Base-by-base conservation (phyloP, 1,140 invertebrate genomes). In the Calliopsis andreniformis region DNA sequence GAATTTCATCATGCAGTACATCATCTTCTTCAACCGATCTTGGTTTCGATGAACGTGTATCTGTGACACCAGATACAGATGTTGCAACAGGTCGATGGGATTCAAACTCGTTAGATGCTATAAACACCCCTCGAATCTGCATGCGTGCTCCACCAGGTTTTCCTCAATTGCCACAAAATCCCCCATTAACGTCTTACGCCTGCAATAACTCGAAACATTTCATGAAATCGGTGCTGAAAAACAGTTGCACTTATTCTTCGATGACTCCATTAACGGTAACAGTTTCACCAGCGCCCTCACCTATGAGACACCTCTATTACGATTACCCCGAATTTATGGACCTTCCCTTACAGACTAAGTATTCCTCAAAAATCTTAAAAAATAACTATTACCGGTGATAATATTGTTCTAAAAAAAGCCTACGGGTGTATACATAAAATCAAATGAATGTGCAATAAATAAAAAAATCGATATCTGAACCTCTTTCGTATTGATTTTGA, bases 211-310 rank as follows among this genome's bases (percentile, higher is more conserved):
- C 0, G 5, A 12, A 32, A 20, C 0, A 10, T 4, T 0, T 7
- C 0, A 5, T 1, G 1, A 5, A 0, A 14, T 0, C 7, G 12
- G 6, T 1, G 3, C 4, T 1, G 10, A 23, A 12, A 6, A 0
- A 42, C 10, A 0, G 20, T 2, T 0, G 1, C 0, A 0, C 12
- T 5, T 5, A 20, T 2, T 14, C 1, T 4, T 28, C 1, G 7
- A 0, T 0, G 12, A 0, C 0, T 1, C n/a, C 3, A 23, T 2
- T 23, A 1, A 0, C 1, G 8, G 2, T 14, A 2, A 12, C 1
- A 3, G 7, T 51, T 30, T 32, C 51, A 1, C 43, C 18, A 16
- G 63, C 51, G 7, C 71, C 63, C 0, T 5, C 32, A 28, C 53
- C 53, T 20, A 59, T 59, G 53, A 47, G 18, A 14, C 32, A 59